Evolutionary conservation across 1,140 invertebrate genomes (phyloP), one percentile per base, ranked within the genome.

Genomic region (Papilio polytes): DNA sequence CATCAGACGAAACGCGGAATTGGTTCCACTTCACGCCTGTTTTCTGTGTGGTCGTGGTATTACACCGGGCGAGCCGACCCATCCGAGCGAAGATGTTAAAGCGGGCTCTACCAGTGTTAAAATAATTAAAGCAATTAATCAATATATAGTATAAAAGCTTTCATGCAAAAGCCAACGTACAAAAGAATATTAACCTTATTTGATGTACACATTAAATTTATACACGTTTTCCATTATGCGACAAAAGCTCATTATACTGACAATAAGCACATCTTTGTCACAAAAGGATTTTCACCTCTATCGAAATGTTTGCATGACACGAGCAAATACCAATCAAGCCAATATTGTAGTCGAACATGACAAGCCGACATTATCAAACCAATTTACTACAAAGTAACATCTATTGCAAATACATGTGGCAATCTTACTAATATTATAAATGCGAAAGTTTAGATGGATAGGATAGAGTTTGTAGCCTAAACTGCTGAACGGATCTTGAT

Each of bases 341-440:
- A 4, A 63, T 63, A 66, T 66, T 66, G 63, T 26, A 66, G 22
- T 66, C 63, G 22, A 66, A 66, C 26, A 31, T 66, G 63, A 31
- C 22, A 66, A 66, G 63, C 63, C 63, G 56, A 63, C 56, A 15
- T 66, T 66, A 31, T 31, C 12, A 66, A 10, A 10, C 26, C 63
- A 31, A 66, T 13, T 26, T 31, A 26, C 22, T 31, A 66, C 20
- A 63, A 66, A 66, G 13, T 31, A 31, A 26, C 4, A 31, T 66
- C 63, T 26, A 26, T 31, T 66, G 26, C 12, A 66, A 66, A 63
- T 63, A 31, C 48, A 15, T 56, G 53, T 7, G 12, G 46, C 46
- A 48, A 12, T 13, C 46, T 12, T 48, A 48, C 46, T 48, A 48
- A 48, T 48, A 48, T 48, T 48, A 48, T 48, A 13, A 48, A n/a